Evolutionary conservation across 2,113 vertebrate genomes (phyloP), one percentile per base, ranked within the genome.

Genomic region (Pungitius pungitius): DNA sequence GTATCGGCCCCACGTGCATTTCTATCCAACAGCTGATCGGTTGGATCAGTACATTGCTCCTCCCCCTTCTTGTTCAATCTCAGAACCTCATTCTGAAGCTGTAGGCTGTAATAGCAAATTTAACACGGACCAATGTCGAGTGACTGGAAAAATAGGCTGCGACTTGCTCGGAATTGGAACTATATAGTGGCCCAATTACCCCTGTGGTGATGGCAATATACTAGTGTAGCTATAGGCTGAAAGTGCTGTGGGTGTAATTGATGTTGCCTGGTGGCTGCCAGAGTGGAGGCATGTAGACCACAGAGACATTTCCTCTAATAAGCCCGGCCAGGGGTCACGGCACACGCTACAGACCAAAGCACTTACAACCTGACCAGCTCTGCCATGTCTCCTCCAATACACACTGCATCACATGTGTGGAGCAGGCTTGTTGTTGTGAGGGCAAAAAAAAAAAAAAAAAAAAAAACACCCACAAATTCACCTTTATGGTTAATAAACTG

Each of bases 171-270:
- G 88, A 91, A 93, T 90, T 88, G 88, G 79, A 82, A 89, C 86
- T 89, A 82, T 88, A 91, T 87, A 88, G 84, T 64, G 75, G 86
- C 89, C 85, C 92, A 92, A 93, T 92, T 92, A 93, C 90, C 91
- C 90, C 78, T 57, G 73, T 71, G 87, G 91, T 88, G 85, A 92
- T 88, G 89, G 87, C 87, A 88, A 92, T 90, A 86, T 83, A 90
- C 60, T 61, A 69, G 80, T 70, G 86, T 82, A 80, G 90, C 86
- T 88, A 86, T 86, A 89, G 87, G 85, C 80, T 56, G 83, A 70
- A 75, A 77, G 65, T 79, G 78, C 74, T 74, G 76, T 77, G 87
- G 87, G 76, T 80, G 85, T 90, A 91, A 92, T 91, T 91, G 91
- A 92, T 92, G 90, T 88, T 89, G 91, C 88, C 83, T 14, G 54